Evolutionary conservation across 2,888 invertebrate species (phyloP).

Genomic region (Plagiodera versicolora): DNA sequence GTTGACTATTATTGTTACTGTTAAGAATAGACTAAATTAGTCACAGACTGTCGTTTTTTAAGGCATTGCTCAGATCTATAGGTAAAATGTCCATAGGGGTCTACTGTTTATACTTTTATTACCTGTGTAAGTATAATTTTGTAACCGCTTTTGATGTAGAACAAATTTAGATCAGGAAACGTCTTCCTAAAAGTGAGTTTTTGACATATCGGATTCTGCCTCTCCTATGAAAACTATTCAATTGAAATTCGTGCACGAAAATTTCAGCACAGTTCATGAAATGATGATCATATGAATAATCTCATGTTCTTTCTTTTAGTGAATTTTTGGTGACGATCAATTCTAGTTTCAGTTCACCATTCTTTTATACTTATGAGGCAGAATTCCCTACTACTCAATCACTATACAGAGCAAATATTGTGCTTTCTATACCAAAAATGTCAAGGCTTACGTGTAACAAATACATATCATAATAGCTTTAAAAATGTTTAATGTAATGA

Average conservation of each 20-base stretch:
- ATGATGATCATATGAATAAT: background rate
- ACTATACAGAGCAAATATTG: constrained; percentile 31
- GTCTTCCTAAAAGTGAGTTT: constrained; percentile 54
- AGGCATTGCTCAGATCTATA: constrained; percentile 47
- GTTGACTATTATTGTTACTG: constrained; percentile 54
- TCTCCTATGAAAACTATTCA: background rate
- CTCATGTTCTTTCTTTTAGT: background rate
- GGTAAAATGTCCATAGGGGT: constrained; percentile 38
- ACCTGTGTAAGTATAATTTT: constrained; percentile 37
- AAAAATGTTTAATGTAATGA: constrained; percentile 29
- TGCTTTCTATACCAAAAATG: constrained; percentile 38
- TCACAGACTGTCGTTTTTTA: constrained; percentile 45
- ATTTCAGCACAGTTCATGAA: too few species aligned
- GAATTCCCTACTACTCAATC: constrained; percentile 25
- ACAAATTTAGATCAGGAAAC: constrained; percentile 48
- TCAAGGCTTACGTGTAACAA: constrained; percentile 51
- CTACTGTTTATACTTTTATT: constrained; percentile 43
- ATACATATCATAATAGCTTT: constrained; percentile 56
- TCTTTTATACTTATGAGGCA: background rate
- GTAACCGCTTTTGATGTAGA: constrained; percentile 42
- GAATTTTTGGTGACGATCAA: background rate
- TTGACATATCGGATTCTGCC: constrained; percentile 36
- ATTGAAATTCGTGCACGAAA: too few species aligned
- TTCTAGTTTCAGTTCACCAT: too few species aligned
- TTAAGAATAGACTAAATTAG: constrained; percentile 47